phyloP scores from a whole-genome alignment of 2,113 vertebrate genomes.

The Enhydra lutris region DNA sequence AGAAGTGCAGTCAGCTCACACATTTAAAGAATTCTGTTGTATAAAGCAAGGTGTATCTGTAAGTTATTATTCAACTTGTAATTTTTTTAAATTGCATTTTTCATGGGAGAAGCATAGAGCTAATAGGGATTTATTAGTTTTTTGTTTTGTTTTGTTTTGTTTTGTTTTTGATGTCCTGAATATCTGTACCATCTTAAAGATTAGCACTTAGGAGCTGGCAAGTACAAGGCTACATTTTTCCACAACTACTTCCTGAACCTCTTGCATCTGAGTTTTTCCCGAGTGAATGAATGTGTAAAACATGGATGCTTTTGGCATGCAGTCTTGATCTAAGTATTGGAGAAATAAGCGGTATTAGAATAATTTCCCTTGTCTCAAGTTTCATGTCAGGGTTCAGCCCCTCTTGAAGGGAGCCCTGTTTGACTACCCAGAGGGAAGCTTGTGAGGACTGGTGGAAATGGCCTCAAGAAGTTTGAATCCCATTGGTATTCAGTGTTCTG shows the following conservation, averaged over 20 bases:
- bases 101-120: not conserved
- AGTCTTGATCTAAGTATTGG: not conserved
- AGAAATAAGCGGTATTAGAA: not conserved
- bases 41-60: conserved; percentile 15
- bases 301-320: not conserved
- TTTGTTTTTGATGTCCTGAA: not conserved
- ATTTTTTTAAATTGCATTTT: conserved; percentile 25
- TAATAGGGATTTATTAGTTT: not conserved
- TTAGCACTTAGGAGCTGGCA: conserved; percentile 16
- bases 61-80: not conserved
- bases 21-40: not conserved
- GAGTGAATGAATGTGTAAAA: not conserved
- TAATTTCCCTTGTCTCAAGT: not conserved
- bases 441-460: not conserved
- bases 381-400: not conserved
- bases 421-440: not conserved
- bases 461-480: not conserved
- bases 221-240: not conserved
- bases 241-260: not conserved
- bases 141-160: too few species aligned
- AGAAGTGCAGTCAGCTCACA: not conserved
- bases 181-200: conserved; percentile 8
- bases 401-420: not conserved
- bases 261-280: not conserved
- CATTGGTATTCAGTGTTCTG: not conserved